Evolutionary conservation across 2,113 vertebrate species (phyloP), one percentile per base, ranked within the genome.

Genomic region (Chelonoidis abingdonii): DNA sequence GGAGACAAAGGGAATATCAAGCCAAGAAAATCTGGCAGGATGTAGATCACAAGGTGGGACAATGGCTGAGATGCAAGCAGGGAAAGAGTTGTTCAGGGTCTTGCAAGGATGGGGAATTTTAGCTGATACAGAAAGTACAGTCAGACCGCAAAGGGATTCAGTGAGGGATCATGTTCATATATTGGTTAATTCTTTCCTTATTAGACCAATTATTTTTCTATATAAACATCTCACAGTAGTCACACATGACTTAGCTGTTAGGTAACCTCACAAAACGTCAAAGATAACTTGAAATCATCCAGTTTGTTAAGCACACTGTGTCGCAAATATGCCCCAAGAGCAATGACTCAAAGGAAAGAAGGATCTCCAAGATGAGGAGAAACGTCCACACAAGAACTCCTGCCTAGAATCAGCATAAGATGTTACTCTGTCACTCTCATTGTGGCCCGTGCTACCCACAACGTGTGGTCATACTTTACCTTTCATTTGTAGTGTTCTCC

Each of bases 401-500:
- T 72, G 56, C 12, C 16, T 4, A 21, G 8, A 27, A 49, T 0
- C 49, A 78, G 82, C 44, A 62, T 89, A 86, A 44, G 10, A 76
- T 7, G 72, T 10, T 8, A 47, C 7, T 38, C 14, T 44, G 59
- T 2, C 47, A 88, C 78, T 83, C 47, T 89, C 79, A 80, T 13
- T 79, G 4, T 44, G 27, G 29, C 44, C 44, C 80, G 25, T 2
- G 80, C 19, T 17, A 79, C 50, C 80, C 54, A 91, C 38, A 90
- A 89, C n/a, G 14, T 17, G 95, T 80, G 11, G 5, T 17, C 35
- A 57, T 25, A 87, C 7, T 57, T 98, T 93, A 99, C 99, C 99
- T 99, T 99, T 98, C 97, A 97, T 98, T 90, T 98, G 99, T 93
- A 99, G 97, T 69, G 99, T 99, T 95, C 99, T 98, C 59, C 99